Evolutionary conservation across 1,140 invertebrate genomes (phyloP).

Genomic region (Drosophila paulistorum): DNA sequence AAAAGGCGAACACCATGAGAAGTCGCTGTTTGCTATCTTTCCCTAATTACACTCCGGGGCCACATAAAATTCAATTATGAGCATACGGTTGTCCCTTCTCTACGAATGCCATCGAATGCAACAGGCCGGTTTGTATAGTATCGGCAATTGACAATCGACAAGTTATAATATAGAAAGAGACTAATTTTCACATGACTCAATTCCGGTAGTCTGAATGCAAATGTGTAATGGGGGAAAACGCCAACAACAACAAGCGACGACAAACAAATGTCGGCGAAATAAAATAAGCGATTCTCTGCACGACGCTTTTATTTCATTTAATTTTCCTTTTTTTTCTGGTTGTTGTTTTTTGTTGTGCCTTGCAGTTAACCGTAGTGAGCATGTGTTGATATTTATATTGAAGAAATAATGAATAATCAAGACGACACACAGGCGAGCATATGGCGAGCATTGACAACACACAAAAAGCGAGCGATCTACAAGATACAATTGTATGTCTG

Average conservation of each 20-base stretch:
- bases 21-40: slow-evolving; percentile 22
- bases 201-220: slow-evolving; percentile 33
- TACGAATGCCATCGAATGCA: neutral
- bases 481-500: slow-evolving; percentile 51
- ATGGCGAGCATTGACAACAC: slow-evolving; percentile 50
- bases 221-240: neutral
- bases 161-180: slow-evolving; percentile 43
- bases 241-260: neutral
- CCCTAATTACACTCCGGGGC: slow-evolving; percentile 70
- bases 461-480: slow-evolving; percentile 18
- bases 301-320: slow-evolving; percentile 5
- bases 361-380: slow-evolving; percentile 37
- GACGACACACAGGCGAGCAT: slow-evolving; percentile 43
- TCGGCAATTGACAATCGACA: slow-evolving; percentile 47
- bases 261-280: slow-evolving; percentile 57
- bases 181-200: slow-evolving; percentile 63
- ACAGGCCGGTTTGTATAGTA: slow-evolving; percentile 21
- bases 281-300: slow-evolving; percentile 24
- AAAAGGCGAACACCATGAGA: slow-evolving; percentile 54
- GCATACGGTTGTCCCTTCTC: slow-evolving; percentile 27
- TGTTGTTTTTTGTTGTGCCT: slow-evolving; percentile 22
- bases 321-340: neutral
- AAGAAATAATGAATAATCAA: slow-evolving; percentile 69
- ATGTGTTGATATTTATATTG: slow-evolving; percentile 65
- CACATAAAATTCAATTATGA: slow-evolving; percentile 70